phyloP scores from a whole-genome alignment of 2,888 invertebrate genomes.

The Polymixis flavicincta region DNA sequence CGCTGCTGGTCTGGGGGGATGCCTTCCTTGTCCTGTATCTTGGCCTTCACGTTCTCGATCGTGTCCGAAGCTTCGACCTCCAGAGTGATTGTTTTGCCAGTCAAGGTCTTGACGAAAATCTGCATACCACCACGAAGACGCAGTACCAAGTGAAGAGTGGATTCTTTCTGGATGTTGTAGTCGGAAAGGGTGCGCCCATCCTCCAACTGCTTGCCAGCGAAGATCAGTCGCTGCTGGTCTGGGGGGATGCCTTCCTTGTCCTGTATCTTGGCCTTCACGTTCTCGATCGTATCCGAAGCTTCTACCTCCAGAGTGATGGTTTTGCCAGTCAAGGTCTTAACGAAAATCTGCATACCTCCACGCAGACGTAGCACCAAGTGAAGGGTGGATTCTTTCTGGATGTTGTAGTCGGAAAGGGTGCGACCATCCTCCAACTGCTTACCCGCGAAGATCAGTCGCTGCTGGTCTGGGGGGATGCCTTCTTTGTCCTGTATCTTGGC shows the following conservation, averaged over 20 bases:
- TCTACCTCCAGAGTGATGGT: conserved; percentile 41
- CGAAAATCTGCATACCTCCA: conserved; percentile 73
- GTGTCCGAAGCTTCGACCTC: conserved; percentile 27
- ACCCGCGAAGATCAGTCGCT: conserved; percentile 72
- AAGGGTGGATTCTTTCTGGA: conserved; percentile 47
- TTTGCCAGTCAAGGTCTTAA: conserved; percentile 43
- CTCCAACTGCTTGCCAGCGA: conserved; percentile 50
- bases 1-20: conserved; percentile 38
- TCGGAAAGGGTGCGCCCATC: conserved; percentile 50
- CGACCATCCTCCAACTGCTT: conserved; percentile 74
- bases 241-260: conserved; percentile 59
- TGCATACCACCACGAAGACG: conserved; percentile 72
- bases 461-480: conserved; percentile 75
- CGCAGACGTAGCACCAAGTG: conserved; percentile 72
- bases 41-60: conserved; percentile 19
- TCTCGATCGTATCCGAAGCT: conserved; percentile 47
- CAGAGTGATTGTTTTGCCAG: conserved; percentile 22
- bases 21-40: conserved; percentile 33
- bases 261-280: conserved; percentile 54
- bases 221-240: conserved; percentile 54
- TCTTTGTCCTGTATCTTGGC: conserved; percentile 76
- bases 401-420: conserved; percentile 71
- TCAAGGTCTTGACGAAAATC: conserved; percentile 24
- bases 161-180: conserved; percentile 78
- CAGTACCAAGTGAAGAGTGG: conserved; percentile 78